Evolutionary conservation across 2,797 vertebrate genomes (phyloP).

Genomic region (Saguinus oedipus): DNA sequence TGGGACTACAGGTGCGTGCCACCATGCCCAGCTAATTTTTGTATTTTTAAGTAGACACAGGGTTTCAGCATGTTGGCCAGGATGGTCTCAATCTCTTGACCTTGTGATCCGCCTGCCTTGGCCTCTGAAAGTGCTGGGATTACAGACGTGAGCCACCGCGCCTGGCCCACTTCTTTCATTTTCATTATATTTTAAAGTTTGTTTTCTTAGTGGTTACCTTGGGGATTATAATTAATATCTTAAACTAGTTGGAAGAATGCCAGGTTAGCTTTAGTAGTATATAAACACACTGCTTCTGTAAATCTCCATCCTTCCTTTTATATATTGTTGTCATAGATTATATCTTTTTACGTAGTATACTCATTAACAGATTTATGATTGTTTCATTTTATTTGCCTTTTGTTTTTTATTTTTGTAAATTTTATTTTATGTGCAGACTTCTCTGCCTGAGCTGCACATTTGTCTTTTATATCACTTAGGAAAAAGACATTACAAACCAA

Average conservation of each 20-base stretch:
- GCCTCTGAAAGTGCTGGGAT: too few species aligned
- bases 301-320: background rate
- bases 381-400: background rate
- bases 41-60: too few species aligned
- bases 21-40: too few species aligned
- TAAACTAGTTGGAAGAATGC: background rate
- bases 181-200: background rate
- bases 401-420: background rate
- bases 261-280: background rate
- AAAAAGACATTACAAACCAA: background rate
- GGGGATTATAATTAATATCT: background rate
- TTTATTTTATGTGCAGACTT: background rate
- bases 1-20: too few species aligned
- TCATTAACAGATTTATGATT: background rate
- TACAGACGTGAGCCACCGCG: too few species aligned
- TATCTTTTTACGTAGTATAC: background rate
- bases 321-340: background rate
- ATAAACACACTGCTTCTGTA: background rate
- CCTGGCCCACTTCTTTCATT: background rate
- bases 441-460: background rate
- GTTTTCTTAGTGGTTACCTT: background rate
- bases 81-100: too few species aligned
- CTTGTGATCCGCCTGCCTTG: too few species aligned
- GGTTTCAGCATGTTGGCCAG: too few species aligned
- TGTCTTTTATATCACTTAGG: background rate